A percentile compares a stretch with the other conserved stretches of the same genome.
Conservation (phyloP, 1,140 invertebrate genomes). For the Copidosoma floridanum region DNA sequence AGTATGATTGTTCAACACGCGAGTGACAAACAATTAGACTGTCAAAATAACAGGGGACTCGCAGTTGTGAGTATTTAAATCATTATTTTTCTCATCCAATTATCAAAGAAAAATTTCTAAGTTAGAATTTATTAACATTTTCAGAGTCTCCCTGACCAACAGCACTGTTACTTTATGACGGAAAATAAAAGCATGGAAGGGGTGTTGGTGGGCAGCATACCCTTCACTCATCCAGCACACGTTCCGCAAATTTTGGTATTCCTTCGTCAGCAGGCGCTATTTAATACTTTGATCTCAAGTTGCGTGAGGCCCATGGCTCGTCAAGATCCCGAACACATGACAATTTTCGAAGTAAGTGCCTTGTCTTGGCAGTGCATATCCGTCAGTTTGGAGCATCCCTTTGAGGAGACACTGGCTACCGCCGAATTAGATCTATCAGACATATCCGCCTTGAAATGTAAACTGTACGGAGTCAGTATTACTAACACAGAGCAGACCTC, state of each 20-base stretch:
- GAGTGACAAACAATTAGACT: conserved; percentile 68
- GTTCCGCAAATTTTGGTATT: conserved; percentile 84
- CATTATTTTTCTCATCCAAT: neutral
- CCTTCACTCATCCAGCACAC: conserved; percentile 91
- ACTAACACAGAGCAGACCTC: conserved; percentile 63
- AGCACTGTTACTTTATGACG: conserved; percentile 91
- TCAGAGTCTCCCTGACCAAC: conserved; percentile 85
- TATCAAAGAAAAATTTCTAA: neutral
- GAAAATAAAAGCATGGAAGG: conserved; percentile 77
- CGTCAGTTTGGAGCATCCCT: conserved; percentile 88
- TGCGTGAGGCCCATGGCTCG: conserved; percentile 74
- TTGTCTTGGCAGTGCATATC: conserved; percentile 86
- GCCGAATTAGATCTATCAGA: conserved; percentile 86
- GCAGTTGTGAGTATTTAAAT: conserved; percentile 68
- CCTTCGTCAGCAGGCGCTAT: conserved; percentile 86
- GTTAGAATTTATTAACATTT: neutral
- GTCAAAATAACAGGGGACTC: conserved; percentile 69
- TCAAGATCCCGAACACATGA: conserved; percentile 72
- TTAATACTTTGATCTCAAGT: conserved; percentile 84
- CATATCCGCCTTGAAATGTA: conserved; percentile 70
- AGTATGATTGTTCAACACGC: conserved; percentile 73
- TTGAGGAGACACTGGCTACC: conserved; percentile 88
- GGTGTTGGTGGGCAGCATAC: conserved; percentile 77
- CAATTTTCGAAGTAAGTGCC: conserved; percentile 90
- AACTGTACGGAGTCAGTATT: conserved; percentile 59